phyloP scores from a whole-genome alignment of 2,797 vertebrate species.

The Sebastes itinus region DNA sequence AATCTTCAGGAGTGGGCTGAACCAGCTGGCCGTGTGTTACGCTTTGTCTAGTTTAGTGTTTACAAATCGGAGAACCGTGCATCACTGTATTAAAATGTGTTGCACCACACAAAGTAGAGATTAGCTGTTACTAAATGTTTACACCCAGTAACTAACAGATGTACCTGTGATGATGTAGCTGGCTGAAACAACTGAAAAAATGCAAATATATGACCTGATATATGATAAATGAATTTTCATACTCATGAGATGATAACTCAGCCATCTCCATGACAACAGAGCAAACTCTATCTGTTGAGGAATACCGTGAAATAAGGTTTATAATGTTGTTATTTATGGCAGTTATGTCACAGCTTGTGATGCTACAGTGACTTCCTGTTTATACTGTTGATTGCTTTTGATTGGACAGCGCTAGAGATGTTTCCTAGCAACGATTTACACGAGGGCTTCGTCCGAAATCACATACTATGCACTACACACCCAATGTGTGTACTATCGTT shows the following conservation, averaged over 20 bases:
- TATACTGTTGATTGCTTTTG: not conserved
- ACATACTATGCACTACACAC: too few species aligned
- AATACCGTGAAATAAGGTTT: not conserved
- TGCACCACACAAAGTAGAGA: not conserved
- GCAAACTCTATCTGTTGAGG: not conserved
- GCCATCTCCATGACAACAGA: not conserved
- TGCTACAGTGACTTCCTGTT: not conserved
- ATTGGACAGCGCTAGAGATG: not conserved
- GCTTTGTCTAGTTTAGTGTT: not conserved
- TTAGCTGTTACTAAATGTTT: not conserved
- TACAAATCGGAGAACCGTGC: not conserved
- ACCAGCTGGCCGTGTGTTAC: not conserved
- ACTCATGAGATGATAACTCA: not conserved
- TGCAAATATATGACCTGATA: too few species aligned
- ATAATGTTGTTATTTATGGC: not conserved
- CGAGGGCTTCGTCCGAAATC: not conserved
- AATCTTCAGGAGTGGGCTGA: conserved; percentile 5
- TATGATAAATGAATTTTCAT: too few species aligned
- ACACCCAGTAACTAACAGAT: not conserved
- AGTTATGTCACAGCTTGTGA: not conserved
- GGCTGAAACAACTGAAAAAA: not conserved
- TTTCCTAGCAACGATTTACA: not conserved
- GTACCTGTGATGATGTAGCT: not conserved
- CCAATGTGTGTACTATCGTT: too few species aligned
- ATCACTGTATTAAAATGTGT: not conserved